Percentiles rank a stretch among this genome's conserved stretches.
Evolutionary conservation across 2,113 vertebrate species (phyloP).

Genomic region (Ia io): DNA sequence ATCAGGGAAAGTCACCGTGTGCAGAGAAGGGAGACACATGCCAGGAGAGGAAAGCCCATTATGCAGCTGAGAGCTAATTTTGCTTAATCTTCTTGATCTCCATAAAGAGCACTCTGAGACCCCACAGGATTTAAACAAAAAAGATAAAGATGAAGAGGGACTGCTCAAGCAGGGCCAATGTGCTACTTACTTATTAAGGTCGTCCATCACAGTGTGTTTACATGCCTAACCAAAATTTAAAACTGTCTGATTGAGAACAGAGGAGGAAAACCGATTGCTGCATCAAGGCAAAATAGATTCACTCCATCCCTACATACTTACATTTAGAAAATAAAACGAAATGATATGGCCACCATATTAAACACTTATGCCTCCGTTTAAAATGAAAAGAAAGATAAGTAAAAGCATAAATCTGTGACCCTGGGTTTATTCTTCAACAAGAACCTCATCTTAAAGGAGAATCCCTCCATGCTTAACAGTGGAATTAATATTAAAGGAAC

Average conservation of each 20-base stretch:
- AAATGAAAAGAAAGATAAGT: constrained; percentile 37
- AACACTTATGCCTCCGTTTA: constrained; percentile 22
- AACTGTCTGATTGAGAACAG: constrained; percentile 65
- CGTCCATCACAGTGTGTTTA: constrained; percentile 72
- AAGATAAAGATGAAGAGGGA: constrained; percentile 76
- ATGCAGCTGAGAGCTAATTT: constrained; percentile 74
- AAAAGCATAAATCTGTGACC: constrained; percentile 30
- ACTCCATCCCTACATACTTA: neutral
- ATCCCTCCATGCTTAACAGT: neutral
- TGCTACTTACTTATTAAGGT: constrained; percentile 76
- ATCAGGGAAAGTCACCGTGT: constrained; percentile 56
- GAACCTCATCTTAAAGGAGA: constrained; percentile 18
- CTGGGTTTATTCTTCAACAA: neutral
- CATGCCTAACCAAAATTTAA: constrained; percentile 64
- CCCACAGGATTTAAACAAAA: constrained; percentile 74
- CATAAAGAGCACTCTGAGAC: constrained; percentile 70
- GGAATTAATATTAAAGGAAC: neutral
- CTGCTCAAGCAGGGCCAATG: constrained; percentile 44
- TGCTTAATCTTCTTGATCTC: constrained; percentile 78
- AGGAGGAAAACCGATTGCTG: neutral
- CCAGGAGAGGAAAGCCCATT: constrained; percentile 68
- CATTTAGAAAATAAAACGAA: constrained; percentile 50
- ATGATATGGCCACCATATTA: neutral
- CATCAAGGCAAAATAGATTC: constrained; percentile 16
- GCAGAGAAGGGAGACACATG: constrained; percentile 60